These are phyloP conservation scores for Accipiter virgatus DNA, from an alignment of 2,113 vertebrate genomes.

Conservation along the genomic window DNA sequence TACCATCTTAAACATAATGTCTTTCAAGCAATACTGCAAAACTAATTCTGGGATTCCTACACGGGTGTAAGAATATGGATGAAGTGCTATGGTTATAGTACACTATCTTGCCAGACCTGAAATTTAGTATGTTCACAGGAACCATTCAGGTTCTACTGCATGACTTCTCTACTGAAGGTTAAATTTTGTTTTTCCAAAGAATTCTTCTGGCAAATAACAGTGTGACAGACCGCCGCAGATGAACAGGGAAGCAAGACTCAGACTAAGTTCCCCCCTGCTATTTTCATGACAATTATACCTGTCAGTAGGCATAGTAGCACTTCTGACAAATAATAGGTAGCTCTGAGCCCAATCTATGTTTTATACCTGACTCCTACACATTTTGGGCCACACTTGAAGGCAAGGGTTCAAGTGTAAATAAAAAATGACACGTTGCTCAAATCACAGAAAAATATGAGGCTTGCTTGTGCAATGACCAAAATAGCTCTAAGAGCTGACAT, in stretches of 20 bases:
- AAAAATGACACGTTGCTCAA: neutral
- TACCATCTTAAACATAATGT: neutral
- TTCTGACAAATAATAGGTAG: neutral
- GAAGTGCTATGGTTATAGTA: neutral
- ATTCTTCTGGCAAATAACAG: neutral
- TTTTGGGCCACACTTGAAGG: neutral
- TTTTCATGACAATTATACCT: neutral
- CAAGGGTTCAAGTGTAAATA: neutral
- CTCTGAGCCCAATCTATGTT: neutral
- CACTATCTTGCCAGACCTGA: neutral
- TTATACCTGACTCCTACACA: neutral
- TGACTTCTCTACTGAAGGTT: neutral
- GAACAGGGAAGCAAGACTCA: neutral
- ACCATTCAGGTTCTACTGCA: neutral
- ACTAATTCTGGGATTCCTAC: neutral
- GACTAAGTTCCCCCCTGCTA: neutral
- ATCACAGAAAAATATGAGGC: neutral
- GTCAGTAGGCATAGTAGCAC: neutral
- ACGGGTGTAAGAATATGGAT: neutral
- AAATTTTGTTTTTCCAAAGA: neutral
- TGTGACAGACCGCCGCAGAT: neutral
- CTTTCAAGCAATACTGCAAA: neutral
- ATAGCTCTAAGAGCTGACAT: neutral
- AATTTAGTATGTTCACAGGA: neutral
- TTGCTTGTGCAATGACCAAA: neutral